Percentiles rank a stretch among this genome's conserved stretches.
phyloP scores from a whole-genome alignment of 2,113 vertebrate genomes.

The Saimiri boliviensis region DNA sequence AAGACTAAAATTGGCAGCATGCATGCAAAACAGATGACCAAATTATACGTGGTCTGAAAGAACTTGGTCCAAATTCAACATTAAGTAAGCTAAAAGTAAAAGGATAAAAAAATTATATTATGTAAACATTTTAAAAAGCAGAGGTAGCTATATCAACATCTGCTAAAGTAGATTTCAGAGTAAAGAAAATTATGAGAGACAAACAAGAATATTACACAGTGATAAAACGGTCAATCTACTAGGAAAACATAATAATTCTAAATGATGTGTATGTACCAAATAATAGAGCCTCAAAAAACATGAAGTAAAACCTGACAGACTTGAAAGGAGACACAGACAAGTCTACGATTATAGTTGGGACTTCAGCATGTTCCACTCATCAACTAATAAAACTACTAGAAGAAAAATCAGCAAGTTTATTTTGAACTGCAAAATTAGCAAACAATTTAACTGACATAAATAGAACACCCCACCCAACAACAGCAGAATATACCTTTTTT shows the following conservation, averaged over 20 bases:
- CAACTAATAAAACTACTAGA: background rate
- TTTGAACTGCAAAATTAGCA: background rate
- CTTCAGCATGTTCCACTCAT: background rate
- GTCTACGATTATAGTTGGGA: background rate
- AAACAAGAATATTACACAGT: background rate
- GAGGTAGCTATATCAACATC: background rate
- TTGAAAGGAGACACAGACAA: background rate
- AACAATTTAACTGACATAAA: background rate
- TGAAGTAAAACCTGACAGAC: conserved; percentile 18
- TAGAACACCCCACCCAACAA: background rate
- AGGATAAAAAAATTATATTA: background rate
- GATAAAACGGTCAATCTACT: background rate
- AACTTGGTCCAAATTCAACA: background rate
- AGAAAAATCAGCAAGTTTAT: background rate
- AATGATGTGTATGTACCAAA: background rate
- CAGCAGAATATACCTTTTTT: background rate
- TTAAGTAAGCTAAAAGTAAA: background rate
- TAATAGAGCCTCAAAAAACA: background rate
- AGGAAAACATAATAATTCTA: conserved; percentile 4
- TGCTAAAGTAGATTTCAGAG: background rate
- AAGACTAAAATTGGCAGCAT: background rate
- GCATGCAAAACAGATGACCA: background rate
- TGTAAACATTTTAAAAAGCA: background rate
- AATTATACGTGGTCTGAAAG: background rate
- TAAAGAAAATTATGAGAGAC: background rate